These are phyloP conservation scores for Leptinotarsa peninsularis DNA, from an alignment of 2,888 invertebrate species.

Conservation along the genomic window DNA sequence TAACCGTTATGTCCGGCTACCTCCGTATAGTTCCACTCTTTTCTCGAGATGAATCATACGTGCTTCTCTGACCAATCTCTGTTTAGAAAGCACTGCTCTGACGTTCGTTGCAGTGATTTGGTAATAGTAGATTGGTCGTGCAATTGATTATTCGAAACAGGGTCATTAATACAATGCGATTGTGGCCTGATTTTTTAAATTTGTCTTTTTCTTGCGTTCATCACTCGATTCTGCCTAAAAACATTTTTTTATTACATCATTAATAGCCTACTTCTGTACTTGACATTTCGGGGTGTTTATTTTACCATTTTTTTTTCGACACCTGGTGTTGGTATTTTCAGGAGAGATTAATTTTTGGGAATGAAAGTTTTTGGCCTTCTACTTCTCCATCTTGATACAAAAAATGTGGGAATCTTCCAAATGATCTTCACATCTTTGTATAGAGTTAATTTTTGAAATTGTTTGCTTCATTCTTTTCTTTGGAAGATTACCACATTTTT, in stretches of 20 bases:
- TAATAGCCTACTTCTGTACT: background rate
- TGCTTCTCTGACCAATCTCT: slow-evolving; percentile 27
- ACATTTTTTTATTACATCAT: background rate
- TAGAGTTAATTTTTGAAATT: too few relatives aligned
- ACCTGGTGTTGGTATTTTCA: too few relatives aligned
- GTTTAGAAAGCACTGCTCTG: slow-evolving; percentile 22
- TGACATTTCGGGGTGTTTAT: too few relatives aligned
- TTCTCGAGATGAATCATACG: slow-evolving; percentile 29
- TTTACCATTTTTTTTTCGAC: too few relatives aligned
- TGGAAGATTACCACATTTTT: too few relatives aligned
- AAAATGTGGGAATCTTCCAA: too few relatives aligned
- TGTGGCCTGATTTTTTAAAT: slow-evolving; percentile 9
- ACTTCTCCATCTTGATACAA: too few relatives aligned
- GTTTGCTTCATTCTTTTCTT: too few relatives aligned
- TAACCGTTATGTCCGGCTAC: slow-evolving; percentile 24
- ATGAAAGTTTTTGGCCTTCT: too few relatives aligned
- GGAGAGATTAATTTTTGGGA: too few relatives aligned
- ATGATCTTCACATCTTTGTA: too few relatives aligned
- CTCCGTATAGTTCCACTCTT: slow-evolving; percentile 9
- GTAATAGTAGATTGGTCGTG: slow-evolving; percentile 23
- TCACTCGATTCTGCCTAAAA: background rate
- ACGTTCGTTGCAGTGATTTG: slow-evolving; percentile 19
- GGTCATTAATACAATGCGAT: slow-evolving; percentile 25
- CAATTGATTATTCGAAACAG: slow-evolving; percentile 24
- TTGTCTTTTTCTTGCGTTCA: background rate